Base-by-base conservation (phyloP, 92 coral and sea anemone genomes). In the Micromussa lordhowensis region DNA sequence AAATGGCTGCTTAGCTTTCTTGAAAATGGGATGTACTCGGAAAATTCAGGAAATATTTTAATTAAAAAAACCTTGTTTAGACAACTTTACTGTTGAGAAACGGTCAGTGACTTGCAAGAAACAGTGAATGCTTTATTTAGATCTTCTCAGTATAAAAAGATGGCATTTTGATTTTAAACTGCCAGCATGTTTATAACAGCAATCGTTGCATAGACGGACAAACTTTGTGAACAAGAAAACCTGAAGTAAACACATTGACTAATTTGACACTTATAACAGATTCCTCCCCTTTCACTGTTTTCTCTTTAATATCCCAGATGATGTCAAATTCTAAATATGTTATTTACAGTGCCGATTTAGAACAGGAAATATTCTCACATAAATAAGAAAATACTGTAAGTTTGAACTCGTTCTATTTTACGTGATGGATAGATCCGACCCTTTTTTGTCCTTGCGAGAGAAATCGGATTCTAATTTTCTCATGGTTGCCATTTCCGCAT, bases 321-420 rank as follows among this genome's bases (percentile, higher is more conserved):
- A 75, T 72, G 80, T 58, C 68, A 86, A 77, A 86, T 63, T 44
- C 83, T 78, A 77, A 77, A 86, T 86, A 63, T 49, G 83, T 40
- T 86, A 86, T 86, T 86, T 86, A 86, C 89, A 86, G 63, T 86
- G 88, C 77, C 34, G 77, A 38, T 76, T 66, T 49, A 35, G 77
- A 59, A 64, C 59, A 78, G 83, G 76, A 77, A 75, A 64, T 76
- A 86, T 86, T 76, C 75, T 86, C 77, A 86, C 83, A 86, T 86
- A 86, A 77, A 86, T 86, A 77, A 77, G 83, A 86, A 86, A 86
- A 86, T 86, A 86, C 48, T 84, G 80, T 35, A 34, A 36, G 89
- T 18, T 66, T 48, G 78, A 61, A 77, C 83, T 79, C 53, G 61
- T 68, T 22, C 48, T 63, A 40, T 30, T 30, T 77, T n/a, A n/a